Evolutionary conservation across 2,113 vertebrate genomes (phyloP).

Genomic region (Notarius lentiginosus): DNA sequence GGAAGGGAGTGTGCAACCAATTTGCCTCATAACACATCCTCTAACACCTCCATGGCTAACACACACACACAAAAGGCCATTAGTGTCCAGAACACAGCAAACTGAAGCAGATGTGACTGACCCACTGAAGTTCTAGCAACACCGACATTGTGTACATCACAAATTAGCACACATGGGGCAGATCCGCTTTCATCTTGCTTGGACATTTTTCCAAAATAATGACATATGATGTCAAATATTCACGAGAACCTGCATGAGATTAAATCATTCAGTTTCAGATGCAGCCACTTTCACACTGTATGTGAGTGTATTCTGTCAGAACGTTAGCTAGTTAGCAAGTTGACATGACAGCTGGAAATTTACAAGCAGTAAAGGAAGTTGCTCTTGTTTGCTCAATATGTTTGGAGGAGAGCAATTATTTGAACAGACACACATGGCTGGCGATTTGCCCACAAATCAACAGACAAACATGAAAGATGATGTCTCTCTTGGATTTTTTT

Average conservation of each 20-base stretch:
- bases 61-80: neutral
- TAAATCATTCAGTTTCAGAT: neutral
- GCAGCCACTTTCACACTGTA: neutral
- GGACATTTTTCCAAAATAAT: neutral
- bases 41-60: neutral
- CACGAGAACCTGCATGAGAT: neutral
- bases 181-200: neutral
- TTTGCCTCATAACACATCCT: constrained; percentile 27
- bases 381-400: neutral
- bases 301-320: neutral
- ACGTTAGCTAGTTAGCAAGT: neutral
- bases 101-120: neutral
- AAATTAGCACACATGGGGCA: neutral
- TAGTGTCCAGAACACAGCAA: neutral
- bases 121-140: neutral
- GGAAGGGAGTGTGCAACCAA: constrained; percentile 20
- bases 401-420: neutral
- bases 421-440: neutral
- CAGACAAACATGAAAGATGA: neutral
- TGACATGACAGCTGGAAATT: neutral
- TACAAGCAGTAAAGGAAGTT: neutral
- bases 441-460: neutral
- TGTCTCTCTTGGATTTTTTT: neutral
- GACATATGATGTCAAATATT: neutral
- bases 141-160: neutral